Conservation (phyloP, 1,140 invertebrate genomes). For the Xylocopa sonorina region DNA sequence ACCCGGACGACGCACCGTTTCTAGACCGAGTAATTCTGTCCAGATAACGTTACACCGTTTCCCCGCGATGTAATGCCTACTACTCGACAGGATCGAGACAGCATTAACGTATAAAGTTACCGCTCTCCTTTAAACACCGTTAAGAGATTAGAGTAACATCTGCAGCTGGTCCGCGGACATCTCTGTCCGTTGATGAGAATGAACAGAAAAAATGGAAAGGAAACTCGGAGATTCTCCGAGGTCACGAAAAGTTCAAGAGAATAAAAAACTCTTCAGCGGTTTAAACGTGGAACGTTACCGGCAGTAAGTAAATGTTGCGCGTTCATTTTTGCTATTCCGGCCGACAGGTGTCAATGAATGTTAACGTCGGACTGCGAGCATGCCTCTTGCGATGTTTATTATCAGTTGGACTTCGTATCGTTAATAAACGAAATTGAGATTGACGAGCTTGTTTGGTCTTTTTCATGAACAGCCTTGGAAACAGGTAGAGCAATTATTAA, state of each 20-base stretch:
- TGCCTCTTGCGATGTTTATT: neutral
- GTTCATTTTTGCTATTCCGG: neutral
- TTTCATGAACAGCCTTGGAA: neutral
- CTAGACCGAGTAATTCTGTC: constrained; percentile 36
- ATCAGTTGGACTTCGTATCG: neutral
- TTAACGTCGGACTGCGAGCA: neutral
- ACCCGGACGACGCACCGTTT: constrained; percentile 26
- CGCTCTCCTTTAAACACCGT: neutral
- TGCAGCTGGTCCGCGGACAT: neutral
- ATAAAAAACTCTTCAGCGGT: no score
- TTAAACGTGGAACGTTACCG: no score
- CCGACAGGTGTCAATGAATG: neutral
- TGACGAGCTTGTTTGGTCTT: neutral
- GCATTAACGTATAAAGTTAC: constrained; percentile 5
- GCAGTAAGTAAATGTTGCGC: neutral
- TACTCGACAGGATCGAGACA: neutral
- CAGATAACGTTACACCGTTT: constrained; percentile 31
- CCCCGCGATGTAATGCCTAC: constrained; percentile 13
- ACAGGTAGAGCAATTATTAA: neutral
- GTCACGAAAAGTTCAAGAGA: no score
- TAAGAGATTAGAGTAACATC: neutral
- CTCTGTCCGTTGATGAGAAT: neutral
- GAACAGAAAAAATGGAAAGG: no score
- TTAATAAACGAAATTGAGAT: neutral
- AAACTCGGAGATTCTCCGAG: no score